Base-by-base conservation (phyloP, 1,140 invertebrate species). In the Kradibia gibbosae region DNA sequence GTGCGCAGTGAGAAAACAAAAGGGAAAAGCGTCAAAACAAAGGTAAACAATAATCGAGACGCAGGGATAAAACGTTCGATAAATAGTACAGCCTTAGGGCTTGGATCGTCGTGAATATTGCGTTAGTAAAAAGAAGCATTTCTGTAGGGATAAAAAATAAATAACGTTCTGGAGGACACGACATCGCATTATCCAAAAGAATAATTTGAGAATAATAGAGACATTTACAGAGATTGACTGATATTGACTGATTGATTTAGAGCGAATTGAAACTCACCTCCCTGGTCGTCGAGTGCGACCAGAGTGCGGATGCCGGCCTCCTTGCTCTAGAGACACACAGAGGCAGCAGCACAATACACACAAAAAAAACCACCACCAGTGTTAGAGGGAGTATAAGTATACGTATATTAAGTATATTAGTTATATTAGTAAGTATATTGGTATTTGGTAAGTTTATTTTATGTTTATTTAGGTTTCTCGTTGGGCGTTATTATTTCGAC, bases 211-310 rank as follows among this genome's bases (percentile, higher is more conserved):
- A 65, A 62, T 65, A 31, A 65, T 7, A 74, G 34, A 82, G 28
- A 82, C 67, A 82, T 73, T 57, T 42, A 82, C 42, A 78, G 50
- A 79, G 60, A 75, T 81, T 81, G 79, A 75, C 45, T 82, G 77
- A 65, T 60, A 83, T 83, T 80, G 71, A 83, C 48, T 82, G 81
- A 78, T 78, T 82, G 71, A 78, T 78, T 82, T 78, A 82, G 76
- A 81, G 80, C 73, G 76, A 73, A 83, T 76, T 80, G 60, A 82
- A 82, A 97, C 96, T 97, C 95, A 99, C 98, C 98, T 97, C 97
- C 98, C 95, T 99, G 98, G 95, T 98, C 97, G 93, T 99, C 98
- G 93, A 99, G 95, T 94, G 98, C 98, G 93, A 99, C 97, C 94
- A 99, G 95, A 94, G 97, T 99, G 92, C 97, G 97, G 94, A 99